Base-by-base conservation (phyloP, 2,888 invertebrate genomes). In the Drosophila kuntzei region DNA sequence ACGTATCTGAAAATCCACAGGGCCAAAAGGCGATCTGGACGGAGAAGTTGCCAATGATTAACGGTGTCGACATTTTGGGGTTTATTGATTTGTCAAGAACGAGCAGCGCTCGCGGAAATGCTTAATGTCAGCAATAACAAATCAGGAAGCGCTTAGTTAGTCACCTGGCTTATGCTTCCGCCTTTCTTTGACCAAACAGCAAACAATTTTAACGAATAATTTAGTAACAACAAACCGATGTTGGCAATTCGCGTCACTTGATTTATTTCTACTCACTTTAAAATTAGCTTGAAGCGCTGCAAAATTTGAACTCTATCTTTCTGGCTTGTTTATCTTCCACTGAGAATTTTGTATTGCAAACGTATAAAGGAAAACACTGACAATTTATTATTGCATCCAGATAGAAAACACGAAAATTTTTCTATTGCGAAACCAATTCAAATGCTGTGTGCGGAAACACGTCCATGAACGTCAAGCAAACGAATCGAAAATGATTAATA, bases 401-500 rank as follows among this genome's bases (percentile, higher is more conserved):
- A 75, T 72, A 71, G 64, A 71, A 79, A 80, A 81, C 80, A 85
- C 87, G 75, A 77, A 76, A 84, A 76, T 84, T 84, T 84, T 73
- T 71, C 71, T 81, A 80, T 81, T 76, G 84, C 82, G 68, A 85
- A 84, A 86, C 73, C 74, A 79, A 83, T 76, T 83, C 72, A 71
- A 82, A 71, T 83, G 59, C 70, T 81, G 70, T 70, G 75, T 74
- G 79, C 79, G 81, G 64, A 76, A 68, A 73, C 75, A 73, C 76
- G 81, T 80, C 76, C 79, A 72, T 76, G 70, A 86, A 80, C 80
- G 81, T 84, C 77, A 79, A 76, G 71, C 79, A 79, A 86, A 80
- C 81, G 84, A 87, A 83, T 77, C 74, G 76, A 84, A 86, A 79
- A 71, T 83, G 84, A 83, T 76, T 80, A 72, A 72, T 70, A 84